Conservation (phyloP, 64 coral and sea anemone genomes). For the Anthopleura sola region DNA sequence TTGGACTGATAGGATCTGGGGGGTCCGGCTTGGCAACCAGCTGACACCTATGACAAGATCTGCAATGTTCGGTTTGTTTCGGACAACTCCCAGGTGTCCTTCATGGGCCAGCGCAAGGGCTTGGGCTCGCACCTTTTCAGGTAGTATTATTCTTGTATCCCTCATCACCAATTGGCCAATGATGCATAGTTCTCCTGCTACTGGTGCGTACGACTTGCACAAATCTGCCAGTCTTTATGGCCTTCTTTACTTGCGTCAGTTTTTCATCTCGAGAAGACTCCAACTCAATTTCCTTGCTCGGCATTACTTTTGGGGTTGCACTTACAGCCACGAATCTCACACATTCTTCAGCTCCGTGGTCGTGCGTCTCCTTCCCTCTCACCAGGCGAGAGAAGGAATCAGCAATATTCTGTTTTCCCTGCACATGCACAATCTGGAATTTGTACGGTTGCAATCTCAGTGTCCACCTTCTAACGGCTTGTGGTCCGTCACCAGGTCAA, state of each 20-base stretch:
- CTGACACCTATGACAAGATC: slow-evolving; percentile 33
- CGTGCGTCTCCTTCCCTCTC: background rate
- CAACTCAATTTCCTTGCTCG: slow-evolving; percentile 40
- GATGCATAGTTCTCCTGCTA: slow-evolving; percentile 38
- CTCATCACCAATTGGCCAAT: slow-evolving; percentile 60
- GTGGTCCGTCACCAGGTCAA: too few relatives aligned
- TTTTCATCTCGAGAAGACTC: slow-evolving; percentile 41
- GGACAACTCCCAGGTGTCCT: slow-evolving; percentile 43
- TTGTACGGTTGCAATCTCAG: background rate
- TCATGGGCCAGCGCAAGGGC: slow-evolving; percentile 32
- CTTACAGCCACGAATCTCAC: slow-evolving; percentile 36
- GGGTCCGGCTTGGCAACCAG: too few relatives aligned
- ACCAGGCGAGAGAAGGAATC: slow-evolving; percentile 24
- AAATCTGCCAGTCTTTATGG: slow-evolving; percentile 27
- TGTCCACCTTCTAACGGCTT: background rate
- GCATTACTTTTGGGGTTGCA: slow-evolving; percentile 44
- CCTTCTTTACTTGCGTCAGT: slow-evolving; percentile 25
- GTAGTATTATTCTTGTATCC: slow-evolving; percentile 43
- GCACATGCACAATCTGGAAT: background rate
- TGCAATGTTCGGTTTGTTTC: slow-evolving; percentile 41
- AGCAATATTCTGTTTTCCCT: slow-evolving; percentile 12
- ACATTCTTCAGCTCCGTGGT: slow-evolving; percentile 24
- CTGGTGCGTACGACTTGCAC: slow-evolving; percentile 1
- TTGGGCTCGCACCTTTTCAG: slow-evolving; percentile 45
- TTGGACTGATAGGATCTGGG: too few relatives aligned